A percentile compares a stretch with the other conserved stretches of the same genome.
These are phyloP conservation scores for Gymnorhina tibicen DNA, from an alignment of 2,113 vertebrate genomes.

Conservation along the genomic window DNA sequence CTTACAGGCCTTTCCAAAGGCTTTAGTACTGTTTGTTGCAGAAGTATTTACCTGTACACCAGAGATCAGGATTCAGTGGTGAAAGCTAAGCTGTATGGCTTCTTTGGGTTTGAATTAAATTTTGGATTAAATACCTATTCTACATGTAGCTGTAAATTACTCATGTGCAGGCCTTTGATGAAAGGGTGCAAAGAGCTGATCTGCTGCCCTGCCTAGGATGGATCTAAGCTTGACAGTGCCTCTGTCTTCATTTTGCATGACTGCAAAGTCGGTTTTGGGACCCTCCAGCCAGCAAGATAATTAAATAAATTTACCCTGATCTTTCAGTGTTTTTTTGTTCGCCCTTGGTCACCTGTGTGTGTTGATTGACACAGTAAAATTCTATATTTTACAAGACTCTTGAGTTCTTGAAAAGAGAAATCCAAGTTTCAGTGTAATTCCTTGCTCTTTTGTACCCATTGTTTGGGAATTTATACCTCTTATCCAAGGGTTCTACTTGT, in stretches of 20 bases:
- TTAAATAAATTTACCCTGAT: background rate
- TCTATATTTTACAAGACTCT: background rate
- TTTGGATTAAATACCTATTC: background rate
- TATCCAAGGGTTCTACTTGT: background rate
- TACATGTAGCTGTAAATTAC: background rate
- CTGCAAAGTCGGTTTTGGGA: background rate
- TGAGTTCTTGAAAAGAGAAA: background rate
- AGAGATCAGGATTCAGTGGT: background rate
- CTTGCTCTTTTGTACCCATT: background rate
- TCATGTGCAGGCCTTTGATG: background rate
- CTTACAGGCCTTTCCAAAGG: background rate
- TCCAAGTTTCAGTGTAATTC: background rate
- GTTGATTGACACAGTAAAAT: background rate
- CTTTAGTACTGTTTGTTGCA: background rate
- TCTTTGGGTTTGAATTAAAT: background rate
- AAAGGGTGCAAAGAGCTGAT: background rate
- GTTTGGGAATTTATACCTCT: background rate
- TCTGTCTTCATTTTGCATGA: background rate
- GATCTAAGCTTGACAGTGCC: background rate
- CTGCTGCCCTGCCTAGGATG: background rate
- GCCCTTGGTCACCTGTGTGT: fast-evolving
- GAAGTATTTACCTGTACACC: background rate
- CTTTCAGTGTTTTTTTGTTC: background rate
- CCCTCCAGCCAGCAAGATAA: background rate
- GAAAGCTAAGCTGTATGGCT: background rate